phyloP scores from a whole-genome alignment of 2,113 vertebrate species.

The Caranx ignobilis region DNA sequence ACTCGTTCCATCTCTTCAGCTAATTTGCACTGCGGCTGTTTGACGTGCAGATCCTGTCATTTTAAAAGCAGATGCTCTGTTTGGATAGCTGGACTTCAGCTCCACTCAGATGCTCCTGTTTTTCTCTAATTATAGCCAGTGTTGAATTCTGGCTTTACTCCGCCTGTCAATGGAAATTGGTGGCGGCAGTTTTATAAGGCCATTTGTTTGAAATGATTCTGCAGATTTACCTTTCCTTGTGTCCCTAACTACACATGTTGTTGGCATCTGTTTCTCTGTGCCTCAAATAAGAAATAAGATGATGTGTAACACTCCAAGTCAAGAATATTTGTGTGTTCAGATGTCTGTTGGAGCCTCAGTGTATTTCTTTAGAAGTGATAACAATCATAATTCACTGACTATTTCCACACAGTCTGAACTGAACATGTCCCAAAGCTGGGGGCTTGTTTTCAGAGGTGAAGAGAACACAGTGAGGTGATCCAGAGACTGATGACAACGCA shows the following conservation, averaged over 20 bases:
- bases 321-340: too few relatives aligned
- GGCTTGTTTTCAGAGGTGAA: background rate
- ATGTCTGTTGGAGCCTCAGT: background rate
- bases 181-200: background rate
- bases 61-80: constrained; percentile 7
- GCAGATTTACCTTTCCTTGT: constrained; percentile 16
- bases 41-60: background rate
- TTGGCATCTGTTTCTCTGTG: background rate
- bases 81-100: too few relatives aligned
- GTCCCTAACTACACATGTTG: constrained; percentile 10
- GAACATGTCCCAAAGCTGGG: background rate
- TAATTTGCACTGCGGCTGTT: constrained; percentile 28
- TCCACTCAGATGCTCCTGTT: background rate
- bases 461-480: background rate
- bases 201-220: constrained; percentile 32
- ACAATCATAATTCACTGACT: background rate
- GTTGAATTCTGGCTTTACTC: background rate
- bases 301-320: background rate
- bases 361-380: background rate
- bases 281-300: background rate
- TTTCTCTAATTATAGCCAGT: constrained; percentile 5
- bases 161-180: constrained; percentile 6
- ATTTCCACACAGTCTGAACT: background rate
- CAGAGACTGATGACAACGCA: too few relatives aligned
- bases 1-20: background rate